Evolutionary conservation across 2,797 vertebrate genomes (phyloP), one percentile per base, ranked within the genome.

Genomic region (Graptemys geographica): DNA sequence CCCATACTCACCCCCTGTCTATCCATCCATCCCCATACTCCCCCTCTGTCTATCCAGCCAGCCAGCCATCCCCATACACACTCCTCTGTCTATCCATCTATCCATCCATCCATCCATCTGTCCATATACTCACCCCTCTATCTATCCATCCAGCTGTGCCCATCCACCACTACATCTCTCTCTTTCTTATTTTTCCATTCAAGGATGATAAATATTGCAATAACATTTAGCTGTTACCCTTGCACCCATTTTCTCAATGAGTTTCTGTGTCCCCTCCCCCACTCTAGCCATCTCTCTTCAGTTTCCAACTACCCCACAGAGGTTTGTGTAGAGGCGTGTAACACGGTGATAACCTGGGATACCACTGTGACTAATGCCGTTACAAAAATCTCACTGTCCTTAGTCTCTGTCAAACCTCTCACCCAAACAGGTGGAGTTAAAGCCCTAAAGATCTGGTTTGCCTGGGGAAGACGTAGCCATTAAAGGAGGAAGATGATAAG

Each of bases 381-480:
- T 83, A 83, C 81, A 89, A 89, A 89, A 83, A 89, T 78, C 44
- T 15, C 65, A 21, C 51, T 12, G 15, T 8, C 79, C 19, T n/a
- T 80, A 33, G 31, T 52, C 18, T 13, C 16, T 0, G 10, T 49
- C 49, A 52, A 52, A 4, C 41, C 11, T 76, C 25, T 12, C 25
- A 13, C 9, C 65, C 19, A 72, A 28, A 12, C 28, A 0, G 9
- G 2, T 3, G 33, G 44, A 33, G 49, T 33, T 53, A n/a, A n/a
- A 53, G 28, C 5, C 19, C 9, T n/a, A 33, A 5, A n/a, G 28
- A 12, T 19, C 15, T n/a, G 51, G 16, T n/a, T n/a, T 5, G 10
- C 28, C 47, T 51, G 9, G 49, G 31, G 7, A 80, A 80, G 31
- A 80, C 8, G 11, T 18, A 49, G 31, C 31, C 79, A 21, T 19